Evolutionary conservation across 2,797 vertebrate genomes (phyloP).

Genomic region (Pogoniulus pusillus): DNA sequence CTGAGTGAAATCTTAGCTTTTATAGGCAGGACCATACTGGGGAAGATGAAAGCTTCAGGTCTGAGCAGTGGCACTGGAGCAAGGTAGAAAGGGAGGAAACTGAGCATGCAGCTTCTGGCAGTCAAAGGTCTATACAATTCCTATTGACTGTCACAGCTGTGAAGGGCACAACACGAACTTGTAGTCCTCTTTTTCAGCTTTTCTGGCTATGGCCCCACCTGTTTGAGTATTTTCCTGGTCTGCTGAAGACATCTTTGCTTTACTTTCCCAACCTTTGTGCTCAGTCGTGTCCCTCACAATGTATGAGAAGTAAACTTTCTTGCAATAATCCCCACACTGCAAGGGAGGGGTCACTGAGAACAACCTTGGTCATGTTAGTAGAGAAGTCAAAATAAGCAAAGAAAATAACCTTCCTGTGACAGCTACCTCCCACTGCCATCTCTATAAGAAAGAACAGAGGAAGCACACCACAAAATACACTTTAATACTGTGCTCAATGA

Average conservation of each 20-base stretch:
- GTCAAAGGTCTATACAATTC: background rate
- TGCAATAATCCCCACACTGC: background rate
- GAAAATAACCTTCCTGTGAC: background rate
- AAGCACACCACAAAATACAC: background rate
- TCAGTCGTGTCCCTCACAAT: background rate
- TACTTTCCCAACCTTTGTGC: background rate
- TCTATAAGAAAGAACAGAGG: background rate
- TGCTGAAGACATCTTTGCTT: background rate
- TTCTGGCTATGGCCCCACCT: background rate
- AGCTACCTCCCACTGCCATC: background rate
- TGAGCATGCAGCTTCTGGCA: background rate
- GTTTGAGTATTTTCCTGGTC: background rate
- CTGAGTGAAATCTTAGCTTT: background rate
- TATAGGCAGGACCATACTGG: background rate
- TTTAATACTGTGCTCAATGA: background rate
- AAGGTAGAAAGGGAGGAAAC: background rate
- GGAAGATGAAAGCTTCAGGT: background rate
- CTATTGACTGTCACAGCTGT: background rate
- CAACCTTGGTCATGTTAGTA: background rate
- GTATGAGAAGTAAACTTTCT: background rate
- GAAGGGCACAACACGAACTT: background rate
- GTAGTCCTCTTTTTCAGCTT: background rate
- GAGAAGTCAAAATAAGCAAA: background rate
- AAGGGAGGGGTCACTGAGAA: background rate
- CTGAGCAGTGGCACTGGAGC: background rate